Conservation (phyloP, 2,113 vertebrate genomes). For the Antechinus flavipes region DNA sequence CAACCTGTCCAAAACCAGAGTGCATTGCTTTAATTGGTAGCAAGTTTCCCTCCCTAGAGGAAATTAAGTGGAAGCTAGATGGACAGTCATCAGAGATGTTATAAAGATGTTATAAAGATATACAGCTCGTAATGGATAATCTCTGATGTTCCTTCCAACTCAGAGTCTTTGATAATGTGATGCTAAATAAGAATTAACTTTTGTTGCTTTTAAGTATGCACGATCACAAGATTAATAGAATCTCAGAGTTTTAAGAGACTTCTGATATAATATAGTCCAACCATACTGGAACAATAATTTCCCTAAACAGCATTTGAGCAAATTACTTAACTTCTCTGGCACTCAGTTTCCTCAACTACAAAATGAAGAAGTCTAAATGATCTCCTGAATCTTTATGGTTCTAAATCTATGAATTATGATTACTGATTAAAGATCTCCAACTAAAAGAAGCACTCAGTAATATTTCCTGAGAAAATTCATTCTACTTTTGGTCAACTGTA, state of each 20-base stretch:
- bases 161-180: background rate
- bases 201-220: background rate
- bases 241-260: background rate
- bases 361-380: background rate
- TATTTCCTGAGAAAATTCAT: background rate
- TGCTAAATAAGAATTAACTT: background rate
- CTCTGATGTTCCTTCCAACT: background rate
- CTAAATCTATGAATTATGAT: background rate
- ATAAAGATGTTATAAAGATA: background rate
- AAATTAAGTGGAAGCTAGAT: background rate
- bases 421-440: background rate
- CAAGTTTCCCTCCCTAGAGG: background rate
- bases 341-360: background rate
- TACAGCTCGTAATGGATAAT: background rate
- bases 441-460: background rate
- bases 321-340: slow-evolving; percentile 7
- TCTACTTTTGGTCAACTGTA: background rate
- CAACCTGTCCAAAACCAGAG: background rate
- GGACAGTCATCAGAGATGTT: background rate
- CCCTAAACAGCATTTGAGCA: background rate
- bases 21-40: background rate
- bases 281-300: background rate
- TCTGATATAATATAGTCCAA: background rate
- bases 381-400: background rate
- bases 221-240: background rate